Evolutionary conservation across 2,888 invertebrate genomes (phyloP).

Genomic region (Eupeodes latifasciatus): DNA sequence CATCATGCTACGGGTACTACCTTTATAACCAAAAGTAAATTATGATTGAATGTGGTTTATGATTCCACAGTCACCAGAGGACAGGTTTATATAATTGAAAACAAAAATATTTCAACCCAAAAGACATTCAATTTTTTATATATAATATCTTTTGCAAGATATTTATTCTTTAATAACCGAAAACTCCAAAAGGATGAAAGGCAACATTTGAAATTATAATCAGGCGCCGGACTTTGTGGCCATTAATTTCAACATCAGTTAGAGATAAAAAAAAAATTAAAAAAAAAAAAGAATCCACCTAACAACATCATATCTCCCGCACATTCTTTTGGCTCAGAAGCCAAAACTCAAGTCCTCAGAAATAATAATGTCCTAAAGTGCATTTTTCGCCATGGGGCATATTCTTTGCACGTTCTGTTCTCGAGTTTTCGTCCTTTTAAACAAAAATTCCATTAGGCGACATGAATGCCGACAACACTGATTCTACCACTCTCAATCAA

Average conservation of each 20-base stretch:
- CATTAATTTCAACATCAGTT: conserved; percentile 52
- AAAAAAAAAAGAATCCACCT: neutral
- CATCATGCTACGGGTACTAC: too few relatives aligned
- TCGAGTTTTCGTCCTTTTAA: conserved; percentile 55
- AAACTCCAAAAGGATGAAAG: neutral
- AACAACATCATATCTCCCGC: conserved; percentile 53
- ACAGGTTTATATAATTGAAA: conserved; percentile 28
- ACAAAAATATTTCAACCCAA: conserved; percentile 16
- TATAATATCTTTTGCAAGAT: conserved; percentile 13
- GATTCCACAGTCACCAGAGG: neutral
- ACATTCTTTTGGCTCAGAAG: conserved; percentile 13
- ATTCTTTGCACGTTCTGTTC: conserved; percentile 61
- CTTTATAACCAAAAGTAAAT: neutral
- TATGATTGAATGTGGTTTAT: neutral
- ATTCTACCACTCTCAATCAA: conserved; percentile 68
- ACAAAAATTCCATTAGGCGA: conserved; percentile 69
- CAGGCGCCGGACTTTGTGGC: conserved; percentile 65
- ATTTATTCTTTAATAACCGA: neutral
- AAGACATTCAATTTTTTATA: conserved; percentile 34
- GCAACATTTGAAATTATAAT: conserved; percentile 63
- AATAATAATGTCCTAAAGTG: conserved; percentile 72
- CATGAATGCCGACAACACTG: conserved; percentile 73
- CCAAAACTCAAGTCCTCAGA: neutral
- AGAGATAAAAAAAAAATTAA: neutral
- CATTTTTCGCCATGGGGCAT: conserved; percentile 73